Conservation (phyloP, 53 echinoderm and acorn worm species). For the Actinopyga echinites region DNA sequence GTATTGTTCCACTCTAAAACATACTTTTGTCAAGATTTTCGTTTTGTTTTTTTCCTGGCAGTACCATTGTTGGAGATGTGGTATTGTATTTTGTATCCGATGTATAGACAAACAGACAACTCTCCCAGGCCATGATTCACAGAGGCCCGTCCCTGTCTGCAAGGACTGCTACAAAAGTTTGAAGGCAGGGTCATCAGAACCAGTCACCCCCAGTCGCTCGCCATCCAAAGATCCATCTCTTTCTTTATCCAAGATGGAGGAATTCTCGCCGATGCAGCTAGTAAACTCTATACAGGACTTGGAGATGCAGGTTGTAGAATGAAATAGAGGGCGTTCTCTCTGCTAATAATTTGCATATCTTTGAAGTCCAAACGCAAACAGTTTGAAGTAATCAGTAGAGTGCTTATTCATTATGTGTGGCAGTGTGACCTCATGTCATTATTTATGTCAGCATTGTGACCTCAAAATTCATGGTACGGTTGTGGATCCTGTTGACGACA, state of each 20-base stretch:
- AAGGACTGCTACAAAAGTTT: conserved; percentile 93
- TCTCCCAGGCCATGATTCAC: conserved; percentile 94
- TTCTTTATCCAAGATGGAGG: conserved; percentile 9
- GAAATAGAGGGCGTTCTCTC: not conserved
- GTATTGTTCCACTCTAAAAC: too few species aligned
- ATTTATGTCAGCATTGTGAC: too few species aligned
- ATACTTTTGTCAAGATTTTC: too few species aligned
- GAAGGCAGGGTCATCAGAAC: conserved; percentile 84
- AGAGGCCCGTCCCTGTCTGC: conserved; percentile 95
- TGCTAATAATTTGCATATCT: too few species aligned
- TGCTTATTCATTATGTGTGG: too few species aligned
- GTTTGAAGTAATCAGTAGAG: too few species aligned
- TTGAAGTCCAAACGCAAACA: too few species aligned
- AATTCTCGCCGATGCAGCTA: conserved; percentile 21
- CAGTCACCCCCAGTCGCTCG: conserved; percentile 72
- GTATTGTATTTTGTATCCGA: conserved; percentile 94
- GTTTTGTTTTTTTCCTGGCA: conserved; percentile 43
- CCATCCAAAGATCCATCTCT: conserved; percentile 67
- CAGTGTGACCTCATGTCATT: too few species aligned
- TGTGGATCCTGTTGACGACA: too few species aligned
- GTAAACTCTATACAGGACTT: conserved; percentile 36
- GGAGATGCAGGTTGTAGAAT: conserved; percentile 12
- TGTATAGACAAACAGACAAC: conserved; percentile 99
- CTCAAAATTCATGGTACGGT: too few species aligned
- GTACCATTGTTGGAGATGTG: conserved; percentile 99